Evolutionary conservation across 2,888 invertebrate genomes (phyloP), one percentile per base, ranked within the genome.

Genomic region (Mythimna ferrago): DNA sequence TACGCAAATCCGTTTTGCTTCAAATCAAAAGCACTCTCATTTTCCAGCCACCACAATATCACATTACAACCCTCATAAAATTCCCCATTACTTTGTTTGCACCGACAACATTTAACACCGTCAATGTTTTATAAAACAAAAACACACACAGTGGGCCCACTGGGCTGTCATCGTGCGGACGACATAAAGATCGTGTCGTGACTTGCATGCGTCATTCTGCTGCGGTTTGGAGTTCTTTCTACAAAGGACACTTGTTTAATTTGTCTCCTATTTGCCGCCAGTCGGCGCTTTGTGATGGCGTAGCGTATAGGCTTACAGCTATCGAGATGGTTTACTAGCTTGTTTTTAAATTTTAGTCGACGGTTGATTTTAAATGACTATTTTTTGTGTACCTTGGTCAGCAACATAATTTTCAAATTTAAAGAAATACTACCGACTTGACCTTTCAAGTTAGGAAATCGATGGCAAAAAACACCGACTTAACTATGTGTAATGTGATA

Each of bases 211-310:
- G 84, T 89, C 91, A 89, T 80, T 71, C 72, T 51, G 63, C 72
- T 74, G 83, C 75, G 77, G 79, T 81, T 77, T 79, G 51, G 67
- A 73, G 71, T 44, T 60, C 76, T 86, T 86, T 86, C 82, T 85
- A 80, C 73, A 78, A 86, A 82, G 82, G 70, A 76, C 71, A 80
- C 73, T 79, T 74, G 87, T 92, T 94, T 93, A 94, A 94, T 94
- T 94, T 94, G 94, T 94, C 94, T 90, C 86, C 89, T 89, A 93
- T 93, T 93, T 93, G 92, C 92, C 91, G 92, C 88, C 87, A 9
- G 83, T 71, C 85, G 86, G 81, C 84, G 71, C 82, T 82, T 86
- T 89, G 85, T 88, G 82, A 81, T 83, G 82, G 81, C 68, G 72
- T 80, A 79, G 81, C 76, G 51, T 56, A 10, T 80, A 84, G 73